Evolutionary conservation across 1,140 invertebrate species (phyloP).

Genomic region (Apis dorsata): DNA sequence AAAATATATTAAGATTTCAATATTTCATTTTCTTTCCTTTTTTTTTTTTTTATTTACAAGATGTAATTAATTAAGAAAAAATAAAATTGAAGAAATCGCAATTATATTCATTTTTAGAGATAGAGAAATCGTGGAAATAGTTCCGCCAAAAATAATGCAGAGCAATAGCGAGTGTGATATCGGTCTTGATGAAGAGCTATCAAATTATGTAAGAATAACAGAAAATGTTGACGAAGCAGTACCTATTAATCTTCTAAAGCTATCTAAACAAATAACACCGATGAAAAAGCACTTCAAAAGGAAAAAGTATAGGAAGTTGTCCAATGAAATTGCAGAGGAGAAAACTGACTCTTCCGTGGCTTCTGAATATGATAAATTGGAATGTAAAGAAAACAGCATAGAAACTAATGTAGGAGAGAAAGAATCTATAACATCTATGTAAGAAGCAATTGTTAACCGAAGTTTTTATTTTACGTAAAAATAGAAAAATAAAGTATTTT

Average conservation of each 20-base stretch:
- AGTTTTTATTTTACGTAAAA: no score
- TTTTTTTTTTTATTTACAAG: background rate
- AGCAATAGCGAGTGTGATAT: slow-evolving; percentile 45
- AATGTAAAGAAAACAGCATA: background rate
- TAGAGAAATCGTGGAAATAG: slow-evolving; percentile 31
- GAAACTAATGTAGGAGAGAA: background rate
- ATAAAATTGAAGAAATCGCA: background rate
- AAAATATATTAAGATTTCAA: no score
- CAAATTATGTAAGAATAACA: slow-evolving; percentile 42
- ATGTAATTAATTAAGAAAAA: background rate
- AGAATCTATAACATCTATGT: background rate
- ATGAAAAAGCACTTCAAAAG: background rate
- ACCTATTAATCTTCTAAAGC: slow-evolving; percentile 33
- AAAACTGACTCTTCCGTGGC: background rate
- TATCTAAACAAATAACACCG: background rate
- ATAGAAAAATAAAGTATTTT: no score
- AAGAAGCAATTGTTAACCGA: background rate
- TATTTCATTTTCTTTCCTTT: background rate
- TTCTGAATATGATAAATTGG: slow-evolving; percentile 11
- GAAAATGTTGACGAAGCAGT: slow-evolving; percentile 19
- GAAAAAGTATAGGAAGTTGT: slow-evolving; percentile 7
- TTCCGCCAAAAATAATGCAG: slow-evolving; percentile 34
- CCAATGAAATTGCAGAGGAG: background rate
- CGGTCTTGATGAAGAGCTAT: slow-evolving; percentile 45
- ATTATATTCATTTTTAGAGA: background rate